Evolutionary conservation across 2,113 vertebrate species (phyloP), one percentile per base, ranked within the genome.

Genomic region (Nerophis ophidion): DNA sequence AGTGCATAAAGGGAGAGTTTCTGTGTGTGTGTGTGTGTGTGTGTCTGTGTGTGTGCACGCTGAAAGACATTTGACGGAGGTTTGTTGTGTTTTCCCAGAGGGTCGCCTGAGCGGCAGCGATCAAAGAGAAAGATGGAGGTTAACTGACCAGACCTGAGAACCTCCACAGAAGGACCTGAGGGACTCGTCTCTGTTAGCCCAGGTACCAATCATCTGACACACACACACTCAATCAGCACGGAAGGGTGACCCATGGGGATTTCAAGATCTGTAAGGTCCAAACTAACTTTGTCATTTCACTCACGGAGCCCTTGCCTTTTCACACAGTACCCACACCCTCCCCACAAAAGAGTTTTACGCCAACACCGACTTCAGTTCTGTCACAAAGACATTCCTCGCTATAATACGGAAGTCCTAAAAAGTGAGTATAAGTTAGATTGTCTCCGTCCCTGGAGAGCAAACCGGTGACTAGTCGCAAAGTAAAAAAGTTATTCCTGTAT

Each of bases 221-320:
- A 65, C 60, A 71, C 72, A 69, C 75, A 66, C 71, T 44, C 40
- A 78, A 55, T 78, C 71, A 82, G 77, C 60, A 42, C 61, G 69
- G 63, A 53, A 61, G 63, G 68, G 64, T 67, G 83, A 79, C 81
- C 86, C 84, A 0, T 63, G 16, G 86, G 86, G 84, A 81, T 76
- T 83, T 73, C 55, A 72, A 86, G 84, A 88, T 80, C 81, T 76
- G 80, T 79, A 74, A 81, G 75, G 81, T 75, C 76, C 81, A 87
- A 88, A 88, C 83, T 86, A 85, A 87, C 82, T 88, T 86, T 88
- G 86, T 87, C 85, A 88, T 75, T 86, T 84, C 78, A 51, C 81
- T 86, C 83, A 68, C 48, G 46, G 68, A 71, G 73, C 72, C 72
- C 36, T 81, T 79, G 82, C 86, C 83, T 34, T 84, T 81, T 87